A percentile compares a stretch with the other conserved stretches of the same genome.
Evolutionary conservation across 2,113 vertebrate species (phyloP).

Genomic region (Petrocephalus microphthalmus): DNA sequence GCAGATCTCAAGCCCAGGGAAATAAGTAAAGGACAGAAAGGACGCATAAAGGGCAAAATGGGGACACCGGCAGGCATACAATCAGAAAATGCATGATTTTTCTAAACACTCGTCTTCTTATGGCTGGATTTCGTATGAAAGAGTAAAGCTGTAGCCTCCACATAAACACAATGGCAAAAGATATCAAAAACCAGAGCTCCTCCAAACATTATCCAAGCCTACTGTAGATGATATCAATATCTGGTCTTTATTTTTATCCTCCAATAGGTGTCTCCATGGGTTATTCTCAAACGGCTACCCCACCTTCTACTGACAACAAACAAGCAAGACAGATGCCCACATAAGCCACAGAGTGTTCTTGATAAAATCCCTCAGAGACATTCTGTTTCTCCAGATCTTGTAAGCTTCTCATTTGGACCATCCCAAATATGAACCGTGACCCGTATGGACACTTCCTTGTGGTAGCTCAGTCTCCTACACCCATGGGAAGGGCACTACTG

Average conservation of each 20-base stretch:
- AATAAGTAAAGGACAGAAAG: slow-evolving; percentile 21
- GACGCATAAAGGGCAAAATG: slow-evolving; percentile 40
- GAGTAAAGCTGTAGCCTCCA: slow-evolving; percentile 21
- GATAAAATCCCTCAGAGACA: not conserved
- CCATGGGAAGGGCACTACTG: not conserved
- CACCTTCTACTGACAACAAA: not conserved
- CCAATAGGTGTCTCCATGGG: slow-evolving; percentile 41
- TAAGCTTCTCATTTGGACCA: not conserved
- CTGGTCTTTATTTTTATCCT: slow-evolving; percentile 40
- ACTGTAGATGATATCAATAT: slow-evolving; percentile 47
- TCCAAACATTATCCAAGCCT: not conserved
- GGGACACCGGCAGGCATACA: slow-evolving; percentile 32
- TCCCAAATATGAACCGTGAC: not conserved
- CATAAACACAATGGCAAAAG: slow-evolving; percentile 20
- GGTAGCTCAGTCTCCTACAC: too few species aligned
- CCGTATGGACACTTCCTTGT: not conserved
- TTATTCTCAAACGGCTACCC: slow-evolving; percentile 42
- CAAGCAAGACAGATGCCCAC: not conserved
- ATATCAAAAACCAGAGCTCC: slow-evolving; percentile 13
- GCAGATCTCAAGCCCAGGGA: slow-evolving; percentile 25
- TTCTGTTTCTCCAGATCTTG: not conserved
- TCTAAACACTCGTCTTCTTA: slow-evolving; percentile 46
- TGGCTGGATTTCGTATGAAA: slow-evolving; percentile 28
- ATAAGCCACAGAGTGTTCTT: not conserved
- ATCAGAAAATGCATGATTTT: slow-evolving; percentile 46